Percentiles rank a stretch among this genome's conserved stretches.
These are phyloP conservation scores for Brachyptera risi DNA, from an alignment of 2,888 invertebrate species.

Conservation along the genomic window DNA sequence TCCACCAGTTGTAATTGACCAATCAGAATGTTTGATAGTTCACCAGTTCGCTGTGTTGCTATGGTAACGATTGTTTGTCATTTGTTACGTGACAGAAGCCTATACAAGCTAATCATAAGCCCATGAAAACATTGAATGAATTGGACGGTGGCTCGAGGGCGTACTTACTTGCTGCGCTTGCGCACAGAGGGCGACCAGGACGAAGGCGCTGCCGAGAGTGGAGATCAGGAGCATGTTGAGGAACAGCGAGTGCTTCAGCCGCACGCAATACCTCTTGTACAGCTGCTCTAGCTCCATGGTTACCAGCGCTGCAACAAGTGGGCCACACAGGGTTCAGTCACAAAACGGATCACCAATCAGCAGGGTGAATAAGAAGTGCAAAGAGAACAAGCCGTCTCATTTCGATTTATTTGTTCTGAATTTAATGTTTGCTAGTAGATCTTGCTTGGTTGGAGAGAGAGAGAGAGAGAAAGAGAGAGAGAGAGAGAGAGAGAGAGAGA, in stretches of 20 bases:
- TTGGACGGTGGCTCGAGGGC: too few species aligned
- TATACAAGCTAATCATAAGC: too few species aligned
- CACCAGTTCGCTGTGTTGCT: background rate
- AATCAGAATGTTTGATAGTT: background rate
- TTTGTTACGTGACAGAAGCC: too few species aligned
- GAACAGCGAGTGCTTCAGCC: conserved; percentile 71
- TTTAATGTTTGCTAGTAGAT: too few species aligned
- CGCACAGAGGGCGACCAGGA: conserved; percentile 58
- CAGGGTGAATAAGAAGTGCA: background rate
- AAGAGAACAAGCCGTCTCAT: background rate
- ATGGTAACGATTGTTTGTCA: too few species aligned
- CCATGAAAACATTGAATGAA: background rate
- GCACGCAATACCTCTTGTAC: conserved; percentile 65
- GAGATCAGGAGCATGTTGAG: conserved; percentile 67
- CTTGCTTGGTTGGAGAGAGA: too few species aligned
- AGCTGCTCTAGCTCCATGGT: conserved; percentile 65
- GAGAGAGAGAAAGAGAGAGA: too few species aligned
- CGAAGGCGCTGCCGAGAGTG: conserved; percentile 55
- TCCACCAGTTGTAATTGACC: too few species aligned
- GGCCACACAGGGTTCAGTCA: background rate
- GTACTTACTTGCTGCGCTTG: conserved; percentile 45
- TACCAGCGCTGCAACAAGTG: conserved; percentile 13
- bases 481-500: too few species aligned
- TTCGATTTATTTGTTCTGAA: too few species aligned
- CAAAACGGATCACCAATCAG: background rate